These are phyloP conservation scores for Onthophagus taurus DNA, from an alignment of 1,140 invertebrate genomes.

Conservation along the genomic window DNA sequence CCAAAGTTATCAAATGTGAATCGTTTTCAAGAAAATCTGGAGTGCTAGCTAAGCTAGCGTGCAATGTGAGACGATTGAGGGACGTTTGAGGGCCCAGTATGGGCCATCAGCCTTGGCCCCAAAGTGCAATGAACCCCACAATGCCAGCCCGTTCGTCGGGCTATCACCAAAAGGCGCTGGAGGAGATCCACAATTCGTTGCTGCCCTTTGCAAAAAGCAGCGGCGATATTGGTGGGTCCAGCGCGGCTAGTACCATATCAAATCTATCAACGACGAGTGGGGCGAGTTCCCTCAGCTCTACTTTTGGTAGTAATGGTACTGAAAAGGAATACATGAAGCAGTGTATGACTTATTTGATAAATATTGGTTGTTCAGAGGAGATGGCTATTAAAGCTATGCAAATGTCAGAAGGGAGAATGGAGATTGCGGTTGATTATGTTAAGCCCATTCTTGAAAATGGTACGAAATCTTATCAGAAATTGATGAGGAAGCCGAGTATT, in stretches of 20 bases:
- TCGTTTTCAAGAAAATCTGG: no score
- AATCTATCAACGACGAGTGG: constrained; percentile 55
- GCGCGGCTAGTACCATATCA: constrained; percentile 65
- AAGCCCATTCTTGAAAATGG: constrained; percentile 44
- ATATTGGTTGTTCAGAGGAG: constrained; percentile 57
- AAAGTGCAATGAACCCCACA: constrained; percentile 54
- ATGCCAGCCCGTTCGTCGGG: constrained; percentile 62
- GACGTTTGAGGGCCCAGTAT: constrained; percentile 48
- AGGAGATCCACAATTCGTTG: constrained; percentile 76
- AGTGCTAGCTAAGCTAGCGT: neutral
- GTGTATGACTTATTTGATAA: constrained; percentile 42
- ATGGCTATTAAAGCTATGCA: constrained; percentile 57
- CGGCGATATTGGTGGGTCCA: constrained; percentile 53
- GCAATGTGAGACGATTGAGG: constrained; percentile 16
- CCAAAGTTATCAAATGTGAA: no score
- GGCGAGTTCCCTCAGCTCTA: constrained; percentile 40
- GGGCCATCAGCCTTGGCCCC: constrained; percentile 45
- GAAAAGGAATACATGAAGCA: constrained; percentile 42
- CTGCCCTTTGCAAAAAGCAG: constrained; percentile 71
- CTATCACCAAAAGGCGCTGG: constrained; percentile 80
- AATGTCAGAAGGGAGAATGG: constrained; percentile 54
- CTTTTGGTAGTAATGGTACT: constrained; percentile 53
- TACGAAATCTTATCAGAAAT: constrained; percentile 48
- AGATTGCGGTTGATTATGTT: constrained; percentile 59
- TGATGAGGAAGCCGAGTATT: constrained; percentile 77